Conservation (phyloP, 2,888 invertebrate genomes). For the Sarcophaga variegata region DNA sequence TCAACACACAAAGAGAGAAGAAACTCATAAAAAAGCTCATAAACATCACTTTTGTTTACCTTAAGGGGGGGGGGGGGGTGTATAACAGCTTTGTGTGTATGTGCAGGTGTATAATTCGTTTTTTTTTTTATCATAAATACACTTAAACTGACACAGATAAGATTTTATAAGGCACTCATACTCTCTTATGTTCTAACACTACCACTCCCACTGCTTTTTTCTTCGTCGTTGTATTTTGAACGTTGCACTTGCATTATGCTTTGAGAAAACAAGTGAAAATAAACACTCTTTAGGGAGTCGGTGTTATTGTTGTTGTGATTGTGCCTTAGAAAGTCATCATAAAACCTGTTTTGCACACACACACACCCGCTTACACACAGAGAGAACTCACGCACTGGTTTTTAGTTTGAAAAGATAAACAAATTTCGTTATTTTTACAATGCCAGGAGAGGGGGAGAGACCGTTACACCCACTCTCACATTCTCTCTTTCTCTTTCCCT, state of each 20-base stretch:
- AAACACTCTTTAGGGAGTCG: too few species aligned
- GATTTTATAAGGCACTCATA: background rate
- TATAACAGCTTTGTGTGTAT: background rate
- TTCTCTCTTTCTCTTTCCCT: too few species aligned
- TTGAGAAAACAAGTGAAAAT: too few species aligned
- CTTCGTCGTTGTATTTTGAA: background rate
- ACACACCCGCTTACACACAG: background rate
- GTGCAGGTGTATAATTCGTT: background rate
- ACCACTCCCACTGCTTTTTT: background rate
- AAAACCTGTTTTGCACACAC: too few species aligned
- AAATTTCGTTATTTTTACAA: too few species aligned
- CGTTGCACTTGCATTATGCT: too few species aligned
- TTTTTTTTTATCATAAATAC: background rate
- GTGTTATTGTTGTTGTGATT: too few species aligned
- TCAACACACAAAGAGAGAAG: too few species aligned
- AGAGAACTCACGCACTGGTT: too few species aligned
- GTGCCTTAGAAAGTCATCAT: too few species aligned
- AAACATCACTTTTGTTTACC: background rate
- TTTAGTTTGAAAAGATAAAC: too few species aligned
- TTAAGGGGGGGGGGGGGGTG: background rate
- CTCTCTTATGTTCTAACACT: background rate
- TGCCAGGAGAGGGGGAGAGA: too few species aligned
- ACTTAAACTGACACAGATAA: slow-evolving; percentile 1
- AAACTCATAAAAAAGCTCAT: background rate
- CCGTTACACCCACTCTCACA: background rate